These are phyloP conservation scores for Bryconaethiops microstoma DNA, from an alignment of 2,797 vertebrate genomes.

Conservation along the genomic window DNA sequence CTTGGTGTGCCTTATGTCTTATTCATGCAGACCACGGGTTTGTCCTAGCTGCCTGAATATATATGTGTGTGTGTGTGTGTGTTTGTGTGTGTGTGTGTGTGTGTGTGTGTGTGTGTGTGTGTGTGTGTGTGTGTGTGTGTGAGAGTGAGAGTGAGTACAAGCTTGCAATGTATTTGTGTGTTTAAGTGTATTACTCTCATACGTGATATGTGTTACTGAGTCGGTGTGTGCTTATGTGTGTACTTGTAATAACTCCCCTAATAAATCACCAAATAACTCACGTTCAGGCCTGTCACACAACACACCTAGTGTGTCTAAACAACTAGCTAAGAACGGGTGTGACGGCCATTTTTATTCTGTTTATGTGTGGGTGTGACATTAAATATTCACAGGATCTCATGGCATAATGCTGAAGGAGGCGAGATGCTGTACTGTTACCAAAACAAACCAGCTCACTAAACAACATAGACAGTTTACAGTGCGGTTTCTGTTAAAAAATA, in stretches of 20 bases:
- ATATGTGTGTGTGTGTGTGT: background rate
- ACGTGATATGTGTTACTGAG: background rate
- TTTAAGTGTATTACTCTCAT: background rate
- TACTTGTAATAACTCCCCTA: background rate
- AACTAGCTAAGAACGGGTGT: constrained; percentile 2
- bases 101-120: no score
- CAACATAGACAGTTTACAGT: constrained; percentile 17
- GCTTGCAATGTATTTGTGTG: background rate
- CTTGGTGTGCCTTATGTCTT: constrained; percentile 48
- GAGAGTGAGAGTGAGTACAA: background rate
- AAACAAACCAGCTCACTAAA: constrained; percentile 42
- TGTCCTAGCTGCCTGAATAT: background rate
- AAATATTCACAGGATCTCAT: constrained; percentile 46
- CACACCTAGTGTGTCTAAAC: constrained; percentile 4
- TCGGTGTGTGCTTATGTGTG: background rate
- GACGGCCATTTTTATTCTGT: constrained; percentile 20
- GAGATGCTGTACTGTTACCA: constrained; percentile 43
- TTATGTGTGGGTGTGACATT: constrained; percentile 42
- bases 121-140: no score
- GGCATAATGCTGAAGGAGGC: constrained; percentile 34
- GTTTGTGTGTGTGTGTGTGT: no score
- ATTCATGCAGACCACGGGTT: constrained; percentile 41
- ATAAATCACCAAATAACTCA: constrained; percentile 14
- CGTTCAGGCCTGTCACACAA: background rate
- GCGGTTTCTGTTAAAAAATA: constrained; percentile 7